Conservation (phyloP, 2,797 vertebrate genomes). For the Periophthalmus magnuspinnatus region DNA sequence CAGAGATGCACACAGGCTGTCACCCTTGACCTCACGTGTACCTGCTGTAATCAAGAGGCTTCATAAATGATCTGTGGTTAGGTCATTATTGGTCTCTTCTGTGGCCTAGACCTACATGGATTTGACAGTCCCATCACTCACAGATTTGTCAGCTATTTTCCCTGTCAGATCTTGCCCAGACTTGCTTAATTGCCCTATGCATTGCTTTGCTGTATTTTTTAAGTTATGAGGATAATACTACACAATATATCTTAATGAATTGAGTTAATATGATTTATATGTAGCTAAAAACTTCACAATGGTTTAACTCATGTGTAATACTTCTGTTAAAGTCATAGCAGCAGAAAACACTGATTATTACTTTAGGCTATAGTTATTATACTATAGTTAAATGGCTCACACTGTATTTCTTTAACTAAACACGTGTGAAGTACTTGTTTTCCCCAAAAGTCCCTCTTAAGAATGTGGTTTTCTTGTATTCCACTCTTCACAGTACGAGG, state of each 20-base stretch:
- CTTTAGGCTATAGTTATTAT: neutral
- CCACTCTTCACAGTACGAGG: neutral
- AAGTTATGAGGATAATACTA: constrained; percentile 11
- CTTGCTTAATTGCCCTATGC: constrained; percentile 34
- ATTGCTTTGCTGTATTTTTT: constrained; percentile 4
- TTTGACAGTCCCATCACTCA: constrained; percentile 24
- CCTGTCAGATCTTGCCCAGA: constrained; percentile 46
- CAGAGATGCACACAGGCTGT: constrained; percentile 18
- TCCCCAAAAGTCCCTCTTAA: neutral
- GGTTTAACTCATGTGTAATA: neutral
- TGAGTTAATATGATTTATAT: neutral
- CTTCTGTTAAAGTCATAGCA: neutral
- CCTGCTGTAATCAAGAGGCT: neutral
- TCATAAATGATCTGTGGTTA: constrained; percentile 2
- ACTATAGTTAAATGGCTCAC: neutral
- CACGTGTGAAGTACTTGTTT: neutral
- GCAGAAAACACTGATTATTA: neutral
- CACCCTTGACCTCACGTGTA: constrained; percentile 20
- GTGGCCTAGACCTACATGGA: neutral
- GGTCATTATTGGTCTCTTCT: neutral
- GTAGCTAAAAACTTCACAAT: neutral
- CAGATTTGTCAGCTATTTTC: neutral
- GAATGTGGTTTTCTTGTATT: neutral
- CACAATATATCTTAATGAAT: no score
- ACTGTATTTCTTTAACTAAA: neutral